Evolutionary conservation across 2,888 invertebrate genomes (phyloP), one percentile per base, ranked within the genome.

Genomic region (Epirrhoe tristata): DNA sequence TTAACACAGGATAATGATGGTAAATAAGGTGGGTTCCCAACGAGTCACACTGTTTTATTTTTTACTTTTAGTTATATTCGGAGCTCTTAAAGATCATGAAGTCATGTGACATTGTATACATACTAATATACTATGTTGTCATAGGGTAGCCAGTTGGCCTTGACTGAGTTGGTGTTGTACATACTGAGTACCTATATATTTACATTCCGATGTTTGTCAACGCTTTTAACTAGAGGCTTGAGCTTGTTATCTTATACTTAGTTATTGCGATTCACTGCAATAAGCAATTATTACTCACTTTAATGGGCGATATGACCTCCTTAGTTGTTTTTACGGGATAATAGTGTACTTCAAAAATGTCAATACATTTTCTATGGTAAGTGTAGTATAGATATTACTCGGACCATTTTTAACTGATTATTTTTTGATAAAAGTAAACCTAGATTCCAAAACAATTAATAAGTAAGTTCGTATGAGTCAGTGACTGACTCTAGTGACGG

Each of bases 131-230:
- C 39, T 48, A 62, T 66, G 71, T 70, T 58, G 65, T 60, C 65
- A 70, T 51, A 63, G 53, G 59, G 59, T 56, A 51, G 51, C 58
- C 46, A n/a, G 56, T 31, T 54, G 54, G 48, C 73, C 73, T 73
- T 73, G 73, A 60, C 69, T 66, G 63, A 64, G 54, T 68, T 70
- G 62, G 63, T 58, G 63, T 58, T 66, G 66, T 53, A 17, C 52
- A 7, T 16, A 48, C 43, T 10, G 17, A n/a, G 51, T 58, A n/a
- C n/a, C n/a, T n/a, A 50, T n/a, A 6, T 74, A 63, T 71, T 68
- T 68, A 65, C 72, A 72, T 71, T 71, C 64, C 65, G 43, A 64
- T 57, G 53, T 68, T 68, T 59, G 68, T 71, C 67, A 67, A 36
- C 58, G 63, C 66, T 68, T 54, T 64, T 57, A 58, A 32, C 14